phyloP scores from a whole-genome alignment of 2,888 invertebrate species.

The Drosophila meridionalis region DNA sequence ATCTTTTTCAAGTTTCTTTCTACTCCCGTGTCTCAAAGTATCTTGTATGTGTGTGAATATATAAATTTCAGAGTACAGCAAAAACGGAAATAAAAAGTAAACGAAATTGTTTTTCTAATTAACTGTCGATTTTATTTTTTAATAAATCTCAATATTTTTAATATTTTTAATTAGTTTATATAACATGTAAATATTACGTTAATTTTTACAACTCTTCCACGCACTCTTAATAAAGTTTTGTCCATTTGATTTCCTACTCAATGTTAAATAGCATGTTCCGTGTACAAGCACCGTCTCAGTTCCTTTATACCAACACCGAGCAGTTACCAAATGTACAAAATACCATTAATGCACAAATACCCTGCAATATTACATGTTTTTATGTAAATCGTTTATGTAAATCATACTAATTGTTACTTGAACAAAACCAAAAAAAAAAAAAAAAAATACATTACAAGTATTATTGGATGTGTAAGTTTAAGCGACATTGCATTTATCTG shows the following conservation, averaged over 20 bases:
- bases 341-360: slow-evolving; percentile 64
- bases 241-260: slow-evolving; percentile 29
- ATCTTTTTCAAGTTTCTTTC: slow-evolving; percentile 51
- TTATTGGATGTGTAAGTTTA: slow-evolving; percentile 64
- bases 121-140: slow-evolving; percentile 53
- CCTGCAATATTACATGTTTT: slow-evolving; percentile 59
- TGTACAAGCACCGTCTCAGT: slow-evolving; percentile 73
- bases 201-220: slow-evolving; percentile 38
- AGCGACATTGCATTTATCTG: slow-evolving; percentile 66
- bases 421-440: slow-evolving; percentile 19
- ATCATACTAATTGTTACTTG: slow-evolving; percentile 26
- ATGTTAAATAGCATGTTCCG: slow-evolving; percentile 70
- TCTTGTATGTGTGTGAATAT: slow-evolving; percentile 85
- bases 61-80: slow-evolving; percentile 66
- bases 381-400: slow-evolving; percentile 39
- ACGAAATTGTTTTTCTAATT: slow-evolving; percentile 34
- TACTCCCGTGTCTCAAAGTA: slow-evolving; percentile 84
- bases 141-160: slow-evolving; percentile 48
- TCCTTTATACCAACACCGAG: slow-evolving; percentile 30
- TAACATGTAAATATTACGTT: slow-evolving; percentile 65
- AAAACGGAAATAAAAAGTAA: slow-evolving; percentile 61
- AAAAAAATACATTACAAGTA: neutral
- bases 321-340: slow-evolving; percentile 44
- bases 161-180: slow-evolving; percentile 28
- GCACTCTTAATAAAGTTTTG: slow-evolving; percentile 35